These are phyloP conservation scores for Onychomys arenicola DNA, from an alignment of 2,797 vertebrate species.

Conservation along the genomic window DNA sequence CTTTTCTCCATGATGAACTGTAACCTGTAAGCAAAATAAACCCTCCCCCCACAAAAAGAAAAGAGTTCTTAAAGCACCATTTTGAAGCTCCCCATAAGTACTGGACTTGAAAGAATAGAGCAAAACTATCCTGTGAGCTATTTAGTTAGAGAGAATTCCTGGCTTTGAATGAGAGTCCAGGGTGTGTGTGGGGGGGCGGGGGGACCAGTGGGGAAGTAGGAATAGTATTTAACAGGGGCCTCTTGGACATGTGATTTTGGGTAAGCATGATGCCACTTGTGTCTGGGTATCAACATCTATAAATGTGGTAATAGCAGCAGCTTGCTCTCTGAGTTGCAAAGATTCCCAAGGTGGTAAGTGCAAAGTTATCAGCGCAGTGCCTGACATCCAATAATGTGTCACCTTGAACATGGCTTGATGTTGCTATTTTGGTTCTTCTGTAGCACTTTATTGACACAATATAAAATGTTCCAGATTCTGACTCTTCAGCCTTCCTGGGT, in stretches of 20 bases:
- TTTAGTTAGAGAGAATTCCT: neutral
- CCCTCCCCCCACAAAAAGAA: no score
- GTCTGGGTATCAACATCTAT: neutral
- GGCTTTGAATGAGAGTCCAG: neutral
- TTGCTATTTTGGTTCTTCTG: neutral
- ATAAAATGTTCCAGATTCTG: neutral
- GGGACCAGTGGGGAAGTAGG: accelerated
- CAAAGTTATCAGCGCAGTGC: neutral
- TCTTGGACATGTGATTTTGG: neutral
- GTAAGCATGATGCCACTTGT: neutral
- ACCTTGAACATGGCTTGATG: neutral
- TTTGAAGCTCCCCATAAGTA: neutral
- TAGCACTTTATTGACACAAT: neutral
- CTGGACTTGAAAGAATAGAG: neutral
- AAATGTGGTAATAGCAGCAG: neutral
- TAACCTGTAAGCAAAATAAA: no score
- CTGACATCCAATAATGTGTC: neutral
- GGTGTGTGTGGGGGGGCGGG: neutral
- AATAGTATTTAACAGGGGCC: neutral
- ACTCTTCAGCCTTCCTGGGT: neutral
- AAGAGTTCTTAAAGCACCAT: neutral
- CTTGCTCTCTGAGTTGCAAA: neutral
- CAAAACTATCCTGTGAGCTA: neutral
- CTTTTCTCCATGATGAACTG: no score
- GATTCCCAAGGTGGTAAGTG: neutral